Base-by-base conservation (phyloP, 2,888 invertebrate genomes). In the Laspeyria flexula region DNA sequence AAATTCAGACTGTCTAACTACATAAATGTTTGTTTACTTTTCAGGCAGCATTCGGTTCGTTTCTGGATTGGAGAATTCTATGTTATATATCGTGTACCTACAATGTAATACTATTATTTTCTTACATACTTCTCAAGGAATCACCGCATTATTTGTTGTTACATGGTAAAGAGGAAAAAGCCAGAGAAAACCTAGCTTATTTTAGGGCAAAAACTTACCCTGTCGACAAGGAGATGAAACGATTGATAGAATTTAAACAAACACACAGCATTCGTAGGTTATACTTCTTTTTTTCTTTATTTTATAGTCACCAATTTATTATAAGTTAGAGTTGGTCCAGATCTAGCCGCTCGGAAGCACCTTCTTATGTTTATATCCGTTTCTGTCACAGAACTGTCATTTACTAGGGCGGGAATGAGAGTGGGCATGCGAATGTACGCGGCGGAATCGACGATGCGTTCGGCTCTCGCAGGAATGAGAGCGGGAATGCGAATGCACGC, bases 61-160 rank as follows among this genome's bases (percentile, higher is more conserved):
- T 69, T 10, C 49, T 82, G 10, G 30, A 49, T 0, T 88, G 88
- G 88, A 34, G 54, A 1, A n/a, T 29, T 0, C 41, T 85, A 2
- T 80, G 83, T 41, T 71, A 64, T 30, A 52, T 79, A 0, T 66
- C 75, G 18, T 72, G 69, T 0, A 4, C 71, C 1, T 27, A 60
- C 1, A 74, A 73, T 31, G 50, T 65, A 0, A 60, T 77, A 9
- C 73, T 87, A 1, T 50, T 43, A 10, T 7, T 23, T 0, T 25
- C 34, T 10, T 50, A 40, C 43, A 59, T 61, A 0, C 62, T 75
- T n/a, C 66, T 87, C 0, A 80, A 84, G 0, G 89, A 89, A 47
- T 80, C 86, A 0, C 89, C 88, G 0, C 83, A 86, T 55, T 88
- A 57, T 37, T 29, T 79, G 0, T 70, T 89, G 0, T 53, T 82